Base-by-base conservation (phyloP, 2,113 vertebrate genomes). In the Accipiter virgatus region DNA sequence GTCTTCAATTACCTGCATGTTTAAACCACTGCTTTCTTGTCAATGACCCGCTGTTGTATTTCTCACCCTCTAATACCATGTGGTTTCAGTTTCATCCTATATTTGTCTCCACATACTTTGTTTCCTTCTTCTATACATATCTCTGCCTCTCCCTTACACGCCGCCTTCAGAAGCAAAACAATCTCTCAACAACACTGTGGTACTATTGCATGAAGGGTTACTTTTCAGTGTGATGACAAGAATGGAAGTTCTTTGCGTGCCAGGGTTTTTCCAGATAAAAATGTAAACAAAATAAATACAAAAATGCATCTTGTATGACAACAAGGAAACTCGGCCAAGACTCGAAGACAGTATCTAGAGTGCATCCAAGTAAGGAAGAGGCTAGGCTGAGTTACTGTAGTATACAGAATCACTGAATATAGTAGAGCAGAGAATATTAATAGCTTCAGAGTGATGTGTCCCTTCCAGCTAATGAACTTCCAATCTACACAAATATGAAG, bases 1-100 rank as follows among this genome's bases (percentile, higher is more conserved):
- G 93, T 52, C 81, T 95, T 87, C 86, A 84, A 85, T 91, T 95
- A 94, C 84, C 84, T 85, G 73, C 34, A 32, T n/a, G 70, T 87
- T 73, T 87, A 93, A 68, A 84, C 52, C 72, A 91, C n/a, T 36
- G 26, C 20, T 62, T 53, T 70, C 56, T 78, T 86, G 75, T 96
- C 80, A 96, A 42, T 38, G 38, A 62, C 83, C 75, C 4, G 3
- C 70, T 70, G 53, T 12, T 80, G 15, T 79, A 84, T 84, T 90
- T 92, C 88, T 88, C 87, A 73, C 56, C 65, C 40, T 17, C 34
- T 47, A 83, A 77, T 10, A 77, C 22, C 80, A 56, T 63, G 34
- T 78, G 88, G 55, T 31, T 95, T 84, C 63, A 91, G 13, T 93
- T 94, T 88, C 79, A 86, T 68, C 42, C 68, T 63, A 11, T 50